Conservation (phyloP, 2,113 vertebrate genomes). For the Falco punctatus region DNA sequence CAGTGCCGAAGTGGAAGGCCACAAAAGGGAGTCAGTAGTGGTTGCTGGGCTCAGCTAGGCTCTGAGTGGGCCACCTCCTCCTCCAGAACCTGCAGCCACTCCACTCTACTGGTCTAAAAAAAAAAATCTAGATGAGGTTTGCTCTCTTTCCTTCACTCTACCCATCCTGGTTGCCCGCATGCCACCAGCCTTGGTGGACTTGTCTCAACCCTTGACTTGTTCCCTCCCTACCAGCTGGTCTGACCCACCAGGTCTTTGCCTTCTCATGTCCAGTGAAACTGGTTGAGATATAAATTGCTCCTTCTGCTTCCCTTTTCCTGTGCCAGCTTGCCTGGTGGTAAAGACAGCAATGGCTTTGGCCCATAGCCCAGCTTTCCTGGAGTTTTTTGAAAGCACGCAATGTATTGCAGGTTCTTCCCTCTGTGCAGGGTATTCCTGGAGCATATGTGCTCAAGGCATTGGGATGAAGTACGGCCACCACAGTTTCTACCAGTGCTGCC, state of each 20-base stretch:
- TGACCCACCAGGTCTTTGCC: background rate
- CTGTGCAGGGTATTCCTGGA: background rate
- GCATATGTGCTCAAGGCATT: rapidly evolving
- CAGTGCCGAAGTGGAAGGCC: background rate
- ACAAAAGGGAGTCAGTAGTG: background rate
- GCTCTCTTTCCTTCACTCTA: background rate
- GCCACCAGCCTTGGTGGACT: background rate
- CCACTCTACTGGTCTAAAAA: background rate
- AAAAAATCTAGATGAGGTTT: background rate
- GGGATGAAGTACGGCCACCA: background rate
- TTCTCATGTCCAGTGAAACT: background rate
- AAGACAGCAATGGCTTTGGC: background rate
- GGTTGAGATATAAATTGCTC: background rate
- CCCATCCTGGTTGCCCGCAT: rapidly evolving
- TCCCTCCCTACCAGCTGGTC: background rate
- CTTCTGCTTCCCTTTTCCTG: background rate
- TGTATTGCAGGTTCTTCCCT: background rate
- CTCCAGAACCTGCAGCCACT: background rate
- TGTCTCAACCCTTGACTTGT: background rate
- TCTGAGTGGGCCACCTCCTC: background rate
- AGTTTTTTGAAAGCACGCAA: background rate
- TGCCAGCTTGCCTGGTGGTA: background rate
- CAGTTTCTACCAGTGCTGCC: background rate
- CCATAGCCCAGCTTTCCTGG: background rate
- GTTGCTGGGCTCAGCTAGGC: background rate